Conservation (phyloP, 2,797 vertebrate species). For the Xiphorhynchus erythropygius region DNA sequence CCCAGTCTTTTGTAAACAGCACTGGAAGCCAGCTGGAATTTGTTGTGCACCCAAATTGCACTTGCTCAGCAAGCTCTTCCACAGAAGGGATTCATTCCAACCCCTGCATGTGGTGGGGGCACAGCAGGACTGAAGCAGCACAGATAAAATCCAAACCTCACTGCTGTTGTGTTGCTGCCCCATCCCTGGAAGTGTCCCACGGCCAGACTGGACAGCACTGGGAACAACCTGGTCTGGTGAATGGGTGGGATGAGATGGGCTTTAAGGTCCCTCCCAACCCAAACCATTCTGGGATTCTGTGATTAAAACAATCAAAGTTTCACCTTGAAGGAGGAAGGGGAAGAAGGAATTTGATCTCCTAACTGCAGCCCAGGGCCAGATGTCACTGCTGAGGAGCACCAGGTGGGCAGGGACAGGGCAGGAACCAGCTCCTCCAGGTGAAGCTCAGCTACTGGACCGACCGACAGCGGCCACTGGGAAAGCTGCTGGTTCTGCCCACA, state of each 20-base stretch:
- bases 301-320: neutral
- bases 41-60: neutral
- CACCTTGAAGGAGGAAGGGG: neutral
- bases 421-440: neutral
- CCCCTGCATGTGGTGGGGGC: neutral
- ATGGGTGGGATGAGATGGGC: neutral
- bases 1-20: neutral
- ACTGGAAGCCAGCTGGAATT: neutral
- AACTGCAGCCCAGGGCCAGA: neutral
- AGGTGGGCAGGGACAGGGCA: neutral
- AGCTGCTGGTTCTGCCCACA: neutral
- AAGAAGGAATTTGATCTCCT: neutral
- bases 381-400: neutral
- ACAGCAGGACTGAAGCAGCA: neutral
- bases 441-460: neutral
- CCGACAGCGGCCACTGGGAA: neutral
- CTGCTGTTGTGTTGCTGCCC: neutral
- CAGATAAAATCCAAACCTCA: neutral
- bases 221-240: neutral
- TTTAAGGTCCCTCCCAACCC: neutral
- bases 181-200: neutral
- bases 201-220: neutral
- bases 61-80: neutral
- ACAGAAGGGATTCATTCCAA: neutral
- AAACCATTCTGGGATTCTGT: neutral